A percentile compares a stretch with the other conserved stretches of the same genome.
phyloP scores from a whole-genome alignment of 35 echinoderm and acorn worm species.

The Heliocidaris tuberculata region DNA sequence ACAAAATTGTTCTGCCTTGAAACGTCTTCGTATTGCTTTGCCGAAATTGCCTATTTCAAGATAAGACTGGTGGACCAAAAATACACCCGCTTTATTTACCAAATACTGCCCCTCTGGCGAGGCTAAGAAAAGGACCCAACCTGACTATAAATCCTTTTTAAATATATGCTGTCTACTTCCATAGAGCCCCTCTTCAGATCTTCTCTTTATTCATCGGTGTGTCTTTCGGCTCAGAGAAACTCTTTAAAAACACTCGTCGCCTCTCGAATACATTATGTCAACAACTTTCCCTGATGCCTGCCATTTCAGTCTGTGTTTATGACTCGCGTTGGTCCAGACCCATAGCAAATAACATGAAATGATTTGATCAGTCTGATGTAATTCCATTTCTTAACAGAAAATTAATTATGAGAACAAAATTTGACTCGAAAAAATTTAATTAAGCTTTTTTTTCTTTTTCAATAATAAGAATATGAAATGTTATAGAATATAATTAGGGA shows the following conservation, averaged over 20 bases:
- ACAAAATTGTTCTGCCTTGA: background rate
- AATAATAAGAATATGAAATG: no score
- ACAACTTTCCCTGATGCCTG: background rate
- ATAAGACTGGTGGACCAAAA: background rate
- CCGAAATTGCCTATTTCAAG: background rate
- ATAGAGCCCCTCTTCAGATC: background rate
- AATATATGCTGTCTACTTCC: background rate
- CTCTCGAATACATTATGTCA: background rate
- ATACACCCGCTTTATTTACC: background rate
- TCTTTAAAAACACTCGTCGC: background rate
- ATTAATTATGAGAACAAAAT: no score
- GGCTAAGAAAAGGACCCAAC: background rate
- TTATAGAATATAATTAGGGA: no score
- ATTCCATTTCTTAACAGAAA: no score
- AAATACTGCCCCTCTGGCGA: background rate
- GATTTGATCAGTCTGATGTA: no score
- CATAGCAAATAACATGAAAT: no score
- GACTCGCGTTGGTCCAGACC: background rate
- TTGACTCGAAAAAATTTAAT: no score
- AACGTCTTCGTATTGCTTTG: background rate
- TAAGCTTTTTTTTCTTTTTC: no score
- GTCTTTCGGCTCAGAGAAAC: constrained; percentile 14
- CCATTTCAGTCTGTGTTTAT: background rate
- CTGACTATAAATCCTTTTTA: background rate
- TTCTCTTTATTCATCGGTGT: constrained; percentile 16